Percentiles rank a stretch among this genome's conserved stretches.
Conservation (phyloP, 2,888 invertebrate species). For the Nephrocerus scutellatus region DNA sequence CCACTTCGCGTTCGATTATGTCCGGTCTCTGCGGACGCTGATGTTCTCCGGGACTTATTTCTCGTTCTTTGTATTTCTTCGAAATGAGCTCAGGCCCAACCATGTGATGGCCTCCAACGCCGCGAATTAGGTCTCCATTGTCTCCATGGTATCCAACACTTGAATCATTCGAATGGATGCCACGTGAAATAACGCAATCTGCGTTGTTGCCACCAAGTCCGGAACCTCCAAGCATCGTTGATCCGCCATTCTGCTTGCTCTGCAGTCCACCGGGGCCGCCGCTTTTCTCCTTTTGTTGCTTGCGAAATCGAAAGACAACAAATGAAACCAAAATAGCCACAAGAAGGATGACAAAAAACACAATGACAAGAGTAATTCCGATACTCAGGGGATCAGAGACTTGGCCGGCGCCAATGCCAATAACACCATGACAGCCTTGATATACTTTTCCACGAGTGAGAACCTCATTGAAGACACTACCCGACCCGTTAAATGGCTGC, state of each 20-base stretch:
- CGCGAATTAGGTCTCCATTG: slow-evolving; percentile 66
- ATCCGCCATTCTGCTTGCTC: slow-evolving; percentile 65
- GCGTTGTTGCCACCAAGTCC: slow-evolving; percentile 60
- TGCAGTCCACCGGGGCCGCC: slow-evolving; percentile 63
- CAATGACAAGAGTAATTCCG: slow-evolving; percentile 87
- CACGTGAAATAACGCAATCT: slow-evolving; percentile 63
- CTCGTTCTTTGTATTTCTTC: slow-evolving; percentile 83
- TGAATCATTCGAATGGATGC: slow-evolving; percentile 61
- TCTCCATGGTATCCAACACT: slow-evolving; percentile 66
- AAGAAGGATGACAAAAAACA: slow-evolving; percentile 84
- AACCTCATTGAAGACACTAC: slow-evolving; percentile 69
- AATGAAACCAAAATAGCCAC: slow-evolving; percentile 86
- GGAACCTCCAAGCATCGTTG: slow-evolving; percentile 62
- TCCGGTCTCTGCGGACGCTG: slow-evolving; percentile 83
- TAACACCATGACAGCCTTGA: slow-evolving; percentile 66
- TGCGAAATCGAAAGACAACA: slow-evolving; percentile 82
- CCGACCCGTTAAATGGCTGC: slow-evolving; percentile 83
- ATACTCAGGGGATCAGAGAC: slow-evolving; percentile 83
- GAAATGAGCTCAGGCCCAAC: slow-evolving; percentile 80
- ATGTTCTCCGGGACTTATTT: slow-evolving; percentile 64
- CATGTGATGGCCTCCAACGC: slow-evolving; percentile 68
- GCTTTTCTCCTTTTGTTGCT: slow-evolving; percentile 73
- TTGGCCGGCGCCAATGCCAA: slow-evolving; percentile 69
- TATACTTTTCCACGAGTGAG: slow-evolving; percentile 64
- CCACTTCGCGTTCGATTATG: slow-evolving; percentile 84